phyloP scores from a whole-genome alignment of 2,888 invertebrate genomes.

The Apodemia zela region DNA sequence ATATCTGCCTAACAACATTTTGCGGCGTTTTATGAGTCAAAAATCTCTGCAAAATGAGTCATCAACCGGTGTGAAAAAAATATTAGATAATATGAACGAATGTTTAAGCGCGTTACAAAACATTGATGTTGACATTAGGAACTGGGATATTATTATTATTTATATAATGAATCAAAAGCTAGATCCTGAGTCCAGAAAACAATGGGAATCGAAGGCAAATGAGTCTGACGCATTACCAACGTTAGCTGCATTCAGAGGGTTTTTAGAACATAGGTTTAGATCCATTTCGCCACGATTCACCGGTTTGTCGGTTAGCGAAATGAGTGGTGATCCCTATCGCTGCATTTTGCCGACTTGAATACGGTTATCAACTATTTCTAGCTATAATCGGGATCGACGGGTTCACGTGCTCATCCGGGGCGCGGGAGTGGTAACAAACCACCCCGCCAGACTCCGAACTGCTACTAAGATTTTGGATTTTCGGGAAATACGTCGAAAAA shows the following conservation, averaged over 20 bases:
- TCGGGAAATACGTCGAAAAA: too few relatives aligned
- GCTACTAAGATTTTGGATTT: too few relatives aligned
- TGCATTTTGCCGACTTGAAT: too few relatives aligned
- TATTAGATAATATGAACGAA: constrained; percentile 31
- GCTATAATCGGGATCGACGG: too few relatives aligned
- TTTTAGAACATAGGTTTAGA: constrained; percentile 22
- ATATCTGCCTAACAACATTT: constrained; percentile 26
- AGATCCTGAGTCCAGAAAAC: constrained; percentile 25
- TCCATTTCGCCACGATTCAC: too few relatives aligned
- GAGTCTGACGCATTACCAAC: too few relatives aligned
- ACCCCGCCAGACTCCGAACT: too few relatives aligned
- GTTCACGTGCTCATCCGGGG: too few relatives aligned
- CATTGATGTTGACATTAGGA: constrained; percentile 21
- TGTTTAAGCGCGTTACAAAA: constrained; percentile 28
- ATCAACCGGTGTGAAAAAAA: constrained; percentile 26
- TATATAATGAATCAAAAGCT: constrained; percentile 23
- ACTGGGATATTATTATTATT: constrained; percentile 26
- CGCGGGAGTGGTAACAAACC: too few relatives aligned
- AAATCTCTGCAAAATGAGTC: constrained; percentile 26
- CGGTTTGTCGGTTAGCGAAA: too few relatives aligned
- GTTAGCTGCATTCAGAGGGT: constrained; percentile 19
- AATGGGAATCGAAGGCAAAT: constrained; percentile 24
- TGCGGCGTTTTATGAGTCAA: constrained; percentile 27
- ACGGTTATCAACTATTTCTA: too few relatives aligned
- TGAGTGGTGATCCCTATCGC: too few relatives aligned